phyloP scores from a whole-genome alignment of 2,797 vertebrate genomes.

The Scomberomorus guttatus region DNA sequence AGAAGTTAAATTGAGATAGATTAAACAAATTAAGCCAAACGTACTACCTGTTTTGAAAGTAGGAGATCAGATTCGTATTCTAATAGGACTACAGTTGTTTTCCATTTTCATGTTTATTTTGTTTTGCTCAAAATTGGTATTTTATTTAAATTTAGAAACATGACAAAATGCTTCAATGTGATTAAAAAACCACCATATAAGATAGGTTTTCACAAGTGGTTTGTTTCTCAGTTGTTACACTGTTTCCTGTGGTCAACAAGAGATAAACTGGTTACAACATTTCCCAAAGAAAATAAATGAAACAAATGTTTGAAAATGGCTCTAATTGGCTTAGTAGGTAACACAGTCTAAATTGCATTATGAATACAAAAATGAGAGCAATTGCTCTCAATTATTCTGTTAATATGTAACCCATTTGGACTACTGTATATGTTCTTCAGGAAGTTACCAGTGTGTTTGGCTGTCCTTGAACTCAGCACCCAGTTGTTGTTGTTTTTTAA shows the following conservation, averaged over 20 bases:
- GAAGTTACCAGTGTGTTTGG: slow-evolving; percentile 1
- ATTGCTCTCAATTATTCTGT: slow-evolving; percentile 1
- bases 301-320: not conserved
- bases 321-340: not conserved
- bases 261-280: not conserved
- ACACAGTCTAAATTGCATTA: not conserved
- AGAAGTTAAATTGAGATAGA: not conserved
- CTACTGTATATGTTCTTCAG: not conserved
- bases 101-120: not conserved
- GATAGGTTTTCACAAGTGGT: not conserved
- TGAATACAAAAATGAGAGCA: not conserved
- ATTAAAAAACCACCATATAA: not conserved
- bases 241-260: not conserved
- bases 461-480: slow-evolving; percentile 6
- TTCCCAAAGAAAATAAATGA: not conserved
- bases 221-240: not conserved
- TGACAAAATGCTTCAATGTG: not conserved
- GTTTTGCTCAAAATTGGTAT: not conserved
- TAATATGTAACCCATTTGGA: slow-evolving; percentile 51
- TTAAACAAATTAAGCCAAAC: not conserved
- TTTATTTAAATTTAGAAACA: not conserved
- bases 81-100: not conserved
- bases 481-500: not conserved
- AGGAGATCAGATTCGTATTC: not conserved
- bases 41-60: not conserved